phyloP scores from a whole-genome alignment of 2,888 invertebrate genomes.

The Coleophora flavipennella region DNA sequence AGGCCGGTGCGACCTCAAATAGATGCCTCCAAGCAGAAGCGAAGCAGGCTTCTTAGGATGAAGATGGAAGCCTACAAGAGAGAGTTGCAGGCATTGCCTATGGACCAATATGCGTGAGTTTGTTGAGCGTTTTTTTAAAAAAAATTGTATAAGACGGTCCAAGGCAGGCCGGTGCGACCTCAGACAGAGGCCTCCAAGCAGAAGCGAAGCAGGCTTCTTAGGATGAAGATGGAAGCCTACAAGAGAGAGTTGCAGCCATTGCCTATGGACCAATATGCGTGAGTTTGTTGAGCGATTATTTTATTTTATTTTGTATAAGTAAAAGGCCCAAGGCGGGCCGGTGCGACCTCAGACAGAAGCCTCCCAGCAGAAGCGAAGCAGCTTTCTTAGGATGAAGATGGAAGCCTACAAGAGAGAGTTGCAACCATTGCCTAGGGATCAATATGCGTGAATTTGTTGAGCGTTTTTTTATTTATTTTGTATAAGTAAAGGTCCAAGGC shows the following conservation, averaged over 20 bases:
- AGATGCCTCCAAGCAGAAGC: conserved; percentile 19
- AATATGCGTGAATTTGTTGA: conserved; percentile 43
- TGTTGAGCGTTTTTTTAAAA: conserved; percentile 2
- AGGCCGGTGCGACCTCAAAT: conserved; percentile 24
- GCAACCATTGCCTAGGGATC: conserved; percentile 48
- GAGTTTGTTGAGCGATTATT: conserved; percentile 20
- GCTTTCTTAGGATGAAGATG: conserved; percentile 26
- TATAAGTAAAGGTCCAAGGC: conserved; percentile 47
- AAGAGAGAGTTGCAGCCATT: conserved; percentile 35
- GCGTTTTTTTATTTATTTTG: too few species aligned
- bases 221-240: conserved; percentile 31
- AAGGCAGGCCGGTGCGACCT: conserved; percentile 25
- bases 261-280: conserved; percentile 55
- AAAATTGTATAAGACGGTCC: too few species aligned
- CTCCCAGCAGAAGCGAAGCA: conserved; percentile 25
- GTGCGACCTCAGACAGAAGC: conserved; percentile 23
- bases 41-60: conserved; percentile 24
- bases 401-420: conserved; percentile 34
- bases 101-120: conserved; percentile 51
- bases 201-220: conserved; percentile 26
- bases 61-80: conserved; percentile 38
- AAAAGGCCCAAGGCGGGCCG: conserved; percentile 31
- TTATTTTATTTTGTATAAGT: conserved; percentile 21
- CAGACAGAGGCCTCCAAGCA: conserved; percentile 23
- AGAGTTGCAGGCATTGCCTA: conserved; percentile 40